phyloP scores from a whole-genome alignment of 2,113 vertebrate species.

The Grallaria varia region DNA sequence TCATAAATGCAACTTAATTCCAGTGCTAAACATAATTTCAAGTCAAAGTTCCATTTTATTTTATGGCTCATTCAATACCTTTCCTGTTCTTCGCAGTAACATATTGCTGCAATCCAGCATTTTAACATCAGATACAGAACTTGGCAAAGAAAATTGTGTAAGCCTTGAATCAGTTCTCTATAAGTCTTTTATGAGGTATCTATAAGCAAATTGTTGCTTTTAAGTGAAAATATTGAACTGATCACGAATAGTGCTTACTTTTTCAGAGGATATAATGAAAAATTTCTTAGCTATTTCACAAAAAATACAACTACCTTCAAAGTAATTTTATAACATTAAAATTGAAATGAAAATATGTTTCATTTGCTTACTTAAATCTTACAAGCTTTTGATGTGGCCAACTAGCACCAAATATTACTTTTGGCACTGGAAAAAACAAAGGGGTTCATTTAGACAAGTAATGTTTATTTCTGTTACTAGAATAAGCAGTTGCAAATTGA shows the following conservation, averaged over 20 bases:
- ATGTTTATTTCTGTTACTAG: conserved; percentile 22
- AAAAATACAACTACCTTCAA: not conserved
- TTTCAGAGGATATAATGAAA: not conserved
- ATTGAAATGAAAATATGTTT: conserved; percentile 4
- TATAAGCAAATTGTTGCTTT: not conserved
- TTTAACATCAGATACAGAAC: not conserved
- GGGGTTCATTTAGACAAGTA: not conserved
- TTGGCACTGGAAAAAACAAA: conserved; percentile 22
- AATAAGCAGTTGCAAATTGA: conserved; percentile 18
- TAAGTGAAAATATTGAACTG: not conserved
- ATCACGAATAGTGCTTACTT: not conserved
- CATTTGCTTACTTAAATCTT: not conserved
- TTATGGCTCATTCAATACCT: not conserved
- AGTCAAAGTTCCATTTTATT: not conserved
- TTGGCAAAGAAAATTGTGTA: not conserved
- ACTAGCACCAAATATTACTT: not conserved
- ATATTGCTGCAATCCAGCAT: not conserved
- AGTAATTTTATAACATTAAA: not conserved
- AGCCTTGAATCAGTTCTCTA: not conserved
- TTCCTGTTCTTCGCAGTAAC: not conserved
- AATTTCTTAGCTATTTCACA: not conserved
- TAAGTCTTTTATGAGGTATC: conserved; percentile 12
- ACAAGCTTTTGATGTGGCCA: conserved; percentile 49
- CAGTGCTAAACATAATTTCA: not conserved
- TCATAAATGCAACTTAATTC: not conserved